Evolutionary conservation across 2,888 invertebrate genomes (phyloP), one percentile per base, ranked within the genome.

Genomic region (Phymatocera aterrima): DNA sequence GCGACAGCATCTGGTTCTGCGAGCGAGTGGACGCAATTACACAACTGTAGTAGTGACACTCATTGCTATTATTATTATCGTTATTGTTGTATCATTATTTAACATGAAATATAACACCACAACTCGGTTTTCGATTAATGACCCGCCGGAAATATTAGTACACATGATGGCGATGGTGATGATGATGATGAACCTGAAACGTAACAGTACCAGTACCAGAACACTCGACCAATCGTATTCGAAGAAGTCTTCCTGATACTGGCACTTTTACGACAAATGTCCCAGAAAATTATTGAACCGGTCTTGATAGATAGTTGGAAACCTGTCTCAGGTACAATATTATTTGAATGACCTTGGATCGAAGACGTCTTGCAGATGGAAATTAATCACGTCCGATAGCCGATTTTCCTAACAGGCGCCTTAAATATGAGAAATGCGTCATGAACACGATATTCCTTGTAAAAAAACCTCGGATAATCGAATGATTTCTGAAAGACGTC

Each of bases 21-120:
- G 61, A n/a, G 34, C 37, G 61, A 64, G 61, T 64, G 61, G 61
- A n/a, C 37, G 61, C 61, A 64, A 64, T 64, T 37, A 34, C 15
- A 64, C 37, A 34, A 51, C 18, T n/a, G 8, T 4, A 4, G 8
- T 4, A 40, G 4, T 40, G 8, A 4, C 40, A 40, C 40, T 40
- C n/a, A 40, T 40, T 18, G n/a, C 51, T 18, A 64, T 64, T 64
- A 37, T 64, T 64, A 37, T 64, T 61, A 15, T 61, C 6, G 6
- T 60, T 61, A 61, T 61, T 61, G 10, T 61, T 37, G n/a, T 61
- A 10, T 64, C 21, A 28, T 10, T 34, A 37, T 64, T 64, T 37
- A 3, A 61, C 61, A 24, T 37, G 37, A 64, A 37, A 64, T 64
- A 64, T 28, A 28, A n/a, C n/a, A n/a, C n/a, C n/a, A n/a, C n/a